A percentile compares a stretch with the other conserved stretches of the same genome.
phyloP scores from a whole-genome alignment of 2,888 invertebrate genomes.

The Phalera bucephala region DNA sequence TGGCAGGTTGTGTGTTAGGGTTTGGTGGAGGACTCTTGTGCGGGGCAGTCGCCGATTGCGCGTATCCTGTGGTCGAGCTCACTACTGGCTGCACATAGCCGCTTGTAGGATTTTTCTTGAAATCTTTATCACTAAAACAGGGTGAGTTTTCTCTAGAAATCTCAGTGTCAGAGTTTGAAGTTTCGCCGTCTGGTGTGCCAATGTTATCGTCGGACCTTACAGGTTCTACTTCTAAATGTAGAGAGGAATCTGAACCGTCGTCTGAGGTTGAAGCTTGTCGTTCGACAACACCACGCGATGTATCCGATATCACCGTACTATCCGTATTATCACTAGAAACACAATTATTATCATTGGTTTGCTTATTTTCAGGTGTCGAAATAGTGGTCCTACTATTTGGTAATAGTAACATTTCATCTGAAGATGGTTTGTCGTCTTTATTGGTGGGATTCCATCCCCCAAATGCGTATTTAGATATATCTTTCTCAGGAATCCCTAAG shows the following conservation, averaged over 20 bases:
- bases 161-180: constrained; percentile 53
- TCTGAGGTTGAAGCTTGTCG: constrained; percentile 69
- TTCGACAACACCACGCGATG: constrained; percentile 59
- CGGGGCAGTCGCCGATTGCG: constrained; percentile 51
- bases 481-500: constrained; percentile 76
- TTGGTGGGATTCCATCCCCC: constrained; percentile 63
- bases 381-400: constrained; percentile 61
- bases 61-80: constrained; percentile 50
- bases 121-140: constrained; percentile 56
- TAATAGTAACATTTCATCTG: constrained; percentile 72
- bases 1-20: constrained; percentile 47
- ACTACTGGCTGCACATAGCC: constrained; percentile 58
- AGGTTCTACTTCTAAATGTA: constrained; percentile 61
- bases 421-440: constrained; percentile 73
- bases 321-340: constrained; percentile 73
- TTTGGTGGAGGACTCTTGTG: constrained; percentile 35
- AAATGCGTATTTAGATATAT: constrained; percentile 66
- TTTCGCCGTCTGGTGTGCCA: constrained; percentile 42
- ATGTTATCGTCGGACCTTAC: constrained; percentile 43
- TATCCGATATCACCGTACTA: constrained; percentile 73
- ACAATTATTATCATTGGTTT: constrained; percentile 62
- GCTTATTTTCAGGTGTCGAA: constrained; percentile 58
- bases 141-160: constrained; percentile 56
- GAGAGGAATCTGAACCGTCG: constrained; percentile 67
- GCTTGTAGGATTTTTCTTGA: constrained; percentile 60